Evolutionary conservation across 2,113 vertebrate species (phyloP).

Genomic region (Trogon surrucura): DNA sequence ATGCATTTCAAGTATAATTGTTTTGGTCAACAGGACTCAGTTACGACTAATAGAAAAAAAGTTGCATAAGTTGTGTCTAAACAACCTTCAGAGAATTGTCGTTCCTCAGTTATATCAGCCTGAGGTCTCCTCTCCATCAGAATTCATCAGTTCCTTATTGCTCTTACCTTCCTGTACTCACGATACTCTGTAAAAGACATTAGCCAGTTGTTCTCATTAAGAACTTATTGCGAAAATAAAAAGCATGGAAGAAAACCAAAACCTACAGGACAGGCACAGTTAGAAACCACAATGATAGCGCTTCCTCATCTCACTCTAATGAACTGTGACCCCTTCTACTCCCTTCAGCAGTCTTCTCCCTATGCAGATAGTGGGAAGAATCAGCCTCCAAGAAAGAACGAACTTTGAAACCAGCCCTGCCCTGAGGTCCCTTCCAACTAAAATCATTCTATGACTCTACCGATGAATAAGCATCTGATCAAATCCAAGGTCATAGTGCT

Average conservation of each 20-base stretch:
- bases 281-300: neutral
- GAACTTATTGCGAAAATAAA: neutral
- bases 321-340: neutral
- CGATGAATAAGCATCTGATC: conserved; percentile 2
- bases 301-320: neutral
- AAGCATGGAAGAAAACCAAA: neutral
- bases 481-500: neutral
- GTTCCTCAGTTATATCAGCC: neutral
- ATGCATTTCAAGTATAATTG: neutral
- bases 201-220: neutral
- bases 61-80: neutral
- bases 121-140: neutral
- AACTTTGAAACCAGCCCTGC: neutral
- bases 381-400: neutral
- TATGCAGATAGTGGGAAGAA: neutral
- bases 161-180: neutral
- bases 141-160: neutral
- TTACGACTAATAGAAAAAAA: neutral
- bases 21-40: neutral
- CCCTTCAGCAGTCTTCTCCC: neutral
- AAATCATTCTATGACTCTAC: neutral
- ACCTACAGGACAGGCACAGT: neutral
- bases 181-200: neutral
- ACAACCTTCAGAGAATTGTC: neutral
- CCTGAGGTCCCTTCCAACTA: neutral